A percentile compares a stretch with the other conserved stretches of the same genome.
Conservation (phyloP, 2,113 vertebrate species). For the Galbula dea region DNA sequence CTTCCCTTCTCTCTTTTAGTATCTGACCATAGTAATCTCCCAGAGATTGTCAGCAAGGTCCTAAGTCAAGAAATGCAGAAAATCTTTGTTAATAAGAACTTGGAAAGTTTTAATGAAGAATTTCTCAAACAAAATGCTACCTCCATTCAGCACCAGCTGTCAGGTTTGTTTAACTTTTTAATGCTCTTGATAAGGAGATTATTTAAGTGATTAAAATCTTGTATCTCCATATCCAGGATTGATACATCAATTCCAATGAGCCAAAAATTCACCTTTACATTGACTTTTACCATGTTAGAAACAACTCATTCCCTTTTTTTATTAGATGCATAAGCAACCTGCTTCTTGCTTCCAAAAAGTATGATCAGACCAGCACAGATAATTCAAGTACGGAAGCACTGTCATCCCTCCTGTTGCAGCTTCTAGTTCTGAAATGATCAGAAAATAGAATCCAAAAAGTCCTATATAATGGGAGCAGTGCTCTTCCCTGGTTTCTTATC, state of each 20-base stretch:
- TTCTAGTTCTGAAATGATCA: neutral
- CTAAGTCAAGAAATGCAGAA: constrained; percentile 80
- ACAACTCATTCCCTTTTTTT: neutral
- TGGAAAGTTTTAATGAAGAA: constrained; percentile 79
- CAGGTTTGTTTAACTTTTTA: constrained; percentile 62
- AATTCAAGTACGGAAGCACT: neutral
- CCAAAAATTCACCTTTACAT: neutral
- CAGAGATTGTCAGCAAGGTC: constrained; percentile 78
- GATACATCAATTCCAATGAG: neutral
- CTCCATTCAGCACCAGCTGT: constrained; percentile 78
- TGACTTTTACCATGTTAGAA: neutral
- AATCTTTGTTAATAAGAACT: constrained; percentile 76
- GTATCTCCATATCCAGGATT: neutral
- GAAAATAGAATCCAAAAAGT: neutral
- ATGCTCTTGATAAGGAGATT: neutral
- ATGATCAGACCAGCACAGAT: neutral
- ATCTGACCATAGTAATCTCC: constrained; percentile 78
- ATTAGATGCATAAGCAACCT: neutral
- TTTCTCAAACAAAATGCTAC: constrained; percentile 77
- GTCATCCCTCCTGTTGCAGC: neutral
- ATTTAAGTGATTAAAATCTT: neutral
- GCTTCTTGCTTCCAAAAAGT: neutral
- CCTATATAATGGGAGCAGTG: neutral
- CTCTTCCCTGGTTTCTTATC: neutral
- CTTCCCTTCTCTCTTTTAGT: constrained; percentile 49